A percentile compares a stretch with the other conserved stretches of the same genome.
Conservation (phyloP, 2,113 vertebrate genomes). For the Syngnathus scovelli region DNA sequence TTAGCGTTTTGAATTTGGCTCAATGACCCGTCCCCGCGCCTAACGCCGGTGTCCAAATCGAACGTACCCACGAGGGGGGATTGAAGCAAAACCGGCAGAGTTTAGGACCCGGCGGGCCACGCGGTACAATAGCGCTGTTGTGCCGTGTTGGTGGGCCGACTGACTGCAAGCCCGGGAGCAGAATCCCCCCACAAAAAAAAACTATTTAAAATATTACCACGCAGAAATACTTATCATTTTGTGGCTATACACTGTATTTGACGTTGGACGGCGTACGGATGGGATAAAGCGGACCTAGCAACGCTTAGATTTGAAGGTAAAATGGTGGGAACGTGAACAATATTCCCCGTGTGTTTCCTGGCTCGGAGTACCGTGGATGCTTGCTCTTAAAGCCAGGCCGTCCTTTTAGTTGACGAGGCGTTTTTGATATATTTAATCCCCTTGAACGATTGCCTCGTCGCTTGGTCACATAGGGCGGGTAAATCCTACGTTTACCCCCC, state of each 20-base stretch:
- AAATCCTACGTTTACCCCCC: background rate
- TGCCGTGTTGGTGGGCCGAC: conserved; percentile 66
- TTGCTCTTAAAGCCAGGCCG: conserved; percentile 56
- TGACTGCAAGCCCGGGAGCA: conserved; percentile 42
- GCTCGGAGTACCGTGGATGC: conserved; percentile 47
- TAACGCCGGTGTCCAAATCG: background rate
- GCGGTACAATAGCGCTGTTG: conserved; percentile 91
- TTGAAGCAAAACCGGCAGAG: conserved; percentile 70
- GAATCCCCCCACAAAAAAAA: conserved; percentile 20
- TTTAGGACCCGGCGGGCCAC: conserved; percentile 75
- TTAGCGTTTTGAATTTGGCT: background rate
- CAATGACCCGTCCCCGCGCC: background rate
- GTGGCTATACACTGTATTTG: background rate
- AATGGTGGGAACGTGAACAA: conserved; percentile 53
- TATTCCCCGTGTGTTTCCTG: conserved; percentile 55
- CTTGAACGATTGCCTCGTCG: background rate
- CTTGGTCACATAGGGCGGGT: background rate
- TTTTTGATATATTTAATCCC: background rate
- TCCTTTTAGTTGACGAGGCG: background rate
- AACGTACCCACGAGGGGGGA: conserved; percentile 42
- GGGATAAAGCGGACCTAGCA: conserved; percentile 14
- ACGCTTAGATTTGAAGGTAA: conserved; percentile 59
- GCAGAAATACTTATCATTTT: background rate
- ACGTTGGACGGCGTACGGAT: background rate
- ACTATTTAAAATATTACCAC: background rate